These are phyloP conservation scores for Sternarchorhynchus goeldii DNA, from an alignment of 2,797 vertebrate genomes.

Conservation along the genomic window DNA sequence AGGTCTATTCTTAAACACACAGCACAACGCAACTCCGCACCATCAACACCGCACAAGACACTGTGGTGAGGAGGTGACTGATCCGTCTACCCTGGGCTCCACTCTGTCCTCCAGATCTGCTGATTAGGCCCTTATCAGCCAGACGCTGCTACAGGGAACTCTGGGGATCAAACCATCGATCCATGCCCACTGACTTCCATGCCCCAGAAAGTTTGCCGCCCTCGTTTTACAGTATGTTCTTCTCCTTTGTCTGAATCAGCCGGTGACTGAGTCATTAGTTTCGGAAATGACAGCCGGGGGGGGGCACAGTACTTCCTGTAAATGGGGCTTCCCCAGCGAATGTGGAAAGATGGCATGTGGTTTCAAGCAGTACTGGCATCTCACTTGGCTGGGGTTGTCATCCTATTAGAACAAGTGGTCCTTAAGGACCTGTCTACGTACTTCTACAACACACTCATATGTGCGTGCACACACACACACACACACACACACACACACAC, in stretches of 20 bases:
- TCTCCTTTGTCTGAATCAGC: slow-evolving; percentile 12
- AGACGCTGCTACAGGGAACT: slow-evolving; percentile 29
- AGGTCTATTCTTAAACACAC: slow-evolving; percentile 53
- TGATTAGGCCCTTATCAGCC: slow-evolving; percentile 37
- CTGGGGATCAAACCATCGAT: slow-evolving; percentile 31
- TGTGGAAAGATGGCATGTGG: background rate
- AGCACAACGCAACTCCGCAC: slow-evolving; percentile 22
- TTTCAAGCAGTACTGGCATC: background rate
- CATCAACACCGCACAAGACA: slow-evolving; percentile 51
- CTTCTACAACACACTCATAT: background rate
- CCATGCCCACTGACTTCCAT: slow-evolving; percentile 3
- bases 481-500: background rate
- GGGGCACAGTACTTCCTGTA: background rate
- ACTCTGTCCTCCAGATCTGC: slow-evolving; percentile 48
- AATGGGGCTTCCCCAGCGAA: background rate
- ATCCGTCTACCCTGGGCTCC: slow-evolving; percentile 45
- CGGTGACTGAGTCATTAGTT: slow-evolving; percentile 29
- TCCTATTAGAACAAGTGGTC: background rate
- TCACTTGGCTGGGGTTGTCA: background rate
- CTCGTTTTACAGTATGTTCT: background rate
- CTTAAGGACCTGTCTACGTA: background rate
- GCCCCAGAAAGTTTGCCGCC: background rate
- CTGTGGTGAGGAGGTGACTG: slow-evolving; percentile 46
- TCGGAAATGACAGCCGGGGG: slow-evolving; percentile 14
- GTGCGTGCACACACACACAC: background rate